Evolutionary conservation across 2,888 invertebrate genomes (phyloP), one percentile per base, ranked within the genome.

Genomic region (Boloria selene): DNA sequence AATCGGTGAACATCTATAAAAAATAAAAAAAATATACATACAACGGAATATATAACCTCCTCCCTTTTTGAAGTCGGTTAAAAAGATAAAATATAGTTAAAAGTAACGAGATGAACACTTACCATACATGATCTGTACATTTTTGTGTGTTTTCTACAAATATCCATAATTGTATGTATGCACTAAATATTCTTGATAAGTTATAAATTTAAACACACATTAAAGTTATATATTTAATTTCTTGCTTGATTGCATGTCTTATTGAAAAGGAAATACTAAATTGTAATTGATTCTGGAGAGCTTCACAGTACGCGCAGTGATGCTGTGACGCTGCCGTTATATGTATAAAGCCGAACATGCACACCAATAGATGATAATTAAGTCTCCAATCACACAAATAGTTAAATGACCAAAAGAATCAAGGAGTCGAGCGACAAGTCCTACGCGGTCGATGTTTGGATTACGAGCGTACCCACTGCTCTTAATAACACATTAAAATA

Each of bases 361-460:
- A 79, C 79, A 78, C 76, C 77, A 81, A 81, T 81, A 77, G 79
- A 76, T 72, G 70, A 72, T 79, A 81, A 80, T 82, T 81, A 81
- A 78, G 74, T 74, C 72, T 73, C 68, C 69, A 73, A 72, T 71
- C 71, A 77, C 72, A 72, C 67, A 70, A 61, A 64, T 58, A 67
- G 66, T 63, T 67, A 62, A 38, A 56, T 62, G 52, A 62, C 52
- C 45, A 58, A 58, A 64, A 64, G 52, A 64, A 22, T 52, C 26
- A 58, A 64, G 47, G 50, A 52, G 52, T 66, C 52, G 56, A 44
- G 61, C 56, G 45, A 61, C 51, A 61, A 61, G 65, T 55, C 55
- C 65, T 54, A 65, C 65, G 50, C 61, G 55, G 51, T 65, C 55
- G 45, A 58, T n/a, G 42, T 26, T 65, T 54, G 42, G 47, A 49